Base-by-base conservation (phyloP, 1,140 invertebrate species). In the Holcopasites calliopsidis region DNA sequence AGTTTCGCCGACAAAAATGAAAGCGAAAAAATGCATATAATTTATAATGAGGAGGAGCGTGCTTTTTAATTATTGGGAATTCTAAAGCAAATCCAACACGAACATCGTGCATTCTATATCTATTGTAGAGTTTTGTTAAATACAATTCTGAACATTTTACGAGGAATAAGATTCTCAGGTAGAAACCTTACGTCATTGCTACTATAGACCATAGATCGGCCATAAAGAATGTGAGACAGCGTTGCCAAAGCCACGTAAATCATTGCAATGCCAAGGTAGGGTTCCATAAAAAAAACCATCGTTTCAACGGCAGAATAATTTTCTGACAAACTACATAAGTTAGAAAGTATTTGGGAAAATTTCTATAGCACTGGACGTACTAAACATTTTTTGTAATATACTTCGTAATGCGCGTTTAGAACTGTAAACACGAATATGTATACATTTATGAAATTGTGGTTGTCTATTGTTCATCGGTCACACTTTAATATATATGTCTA, bases 131-230 rank as follows among this genome's bases (percentile, higher is more conserved):
- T 18, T 42, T 62, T 35, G 33, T 50, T 26, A 68, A n/a, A 13
- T 26, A 55, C 38, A 42, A 52, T 47, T 33, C 18, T 28, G 58
- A 61, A 85, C 65, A 23, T 76, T 76, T 50, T 72, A 65, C 18
- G 64, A 85, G 82, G 84, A 89, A 89, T 88, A 85, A 85, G 88
- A 86, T 88, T 69, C 86, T 84, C 90, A 91, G 90, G 88, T 91
- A 91, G 85, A 83, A 82, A 88, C 76, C 86, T 90, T 91, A 90
- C 88, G 86, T 91, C 90, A 91, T 88, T 91, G 86, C 83, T 85
- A 84, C 85, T 85, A 87, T 78, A 79, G 50, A 75, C 33, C 79
- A 87, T 77, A 82, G 58, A 79, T 60, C 83, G 86, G 90, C 86
- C 86, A 85, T 86, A 87, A 90, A 89, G 88, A 89, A 89, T 90